Evolutionary conservation across 1,140 invertebrate species (phyloP), one percentile per base, ranked within the genome.

Genomic region (Hermetia illucens): DNA sequence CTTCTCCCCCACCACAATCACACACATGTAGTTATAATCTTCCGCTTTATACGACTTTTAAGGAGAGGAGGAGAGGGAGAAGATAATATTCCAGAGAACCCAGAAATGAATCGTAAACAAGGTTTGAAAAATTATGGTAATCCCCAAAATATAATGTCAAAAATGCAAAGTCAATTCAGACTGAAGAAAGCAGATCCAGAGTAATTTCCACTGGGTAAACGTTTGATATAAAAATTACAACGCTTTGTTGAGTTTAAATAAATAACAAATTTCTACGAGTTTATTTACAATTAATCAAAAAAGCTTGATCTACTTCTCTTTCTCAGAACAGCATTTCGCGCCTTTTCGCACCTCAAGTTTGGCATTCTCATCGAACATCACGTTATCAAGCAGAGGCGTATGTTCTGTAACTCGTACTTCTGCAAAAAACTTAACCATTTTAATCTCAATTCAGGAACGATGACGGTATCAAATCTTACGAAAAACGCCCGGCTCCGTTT

Each of bases 371-470:
- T 59, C 44, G 15, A 57, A 59, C 0, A 37, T 22, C 3, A 59
- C 41, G 42, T 59, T 59, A 24, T 59, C 56, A 17, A 59, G 36
- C 1, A 48, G 47, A 3, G 56, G 55, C 4, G 47, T 54, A 27
- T 57, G 52, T 3, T 47, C 49, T 1, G 51, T 57, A 9, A 59
- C 21, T 6, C 6, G 8, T 4, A 20, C 6, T 20, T 35, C 34
- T 35, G 17, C n/a, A 16, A 35, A 16, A 21, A 18, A 5, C 15
- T 13, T 18, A 10, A 9, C 6, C 9, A 27, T 27, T 27, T 15
- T 16, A 10, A 33, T 6, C 9, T 16, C 31, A 33, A 9, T 6
- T 12, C 6, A 9, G 6, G 8, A 16, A 33, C 9, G 8, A 10
- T 9, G 13, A 34, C 8, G n/a, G 8, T 25, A 25, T 25, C 8